Evolutionary conservation across 2,888 invertebrate genomes (phyloP).

Genomic region (Dorcus parallelipipedus): DNA sequence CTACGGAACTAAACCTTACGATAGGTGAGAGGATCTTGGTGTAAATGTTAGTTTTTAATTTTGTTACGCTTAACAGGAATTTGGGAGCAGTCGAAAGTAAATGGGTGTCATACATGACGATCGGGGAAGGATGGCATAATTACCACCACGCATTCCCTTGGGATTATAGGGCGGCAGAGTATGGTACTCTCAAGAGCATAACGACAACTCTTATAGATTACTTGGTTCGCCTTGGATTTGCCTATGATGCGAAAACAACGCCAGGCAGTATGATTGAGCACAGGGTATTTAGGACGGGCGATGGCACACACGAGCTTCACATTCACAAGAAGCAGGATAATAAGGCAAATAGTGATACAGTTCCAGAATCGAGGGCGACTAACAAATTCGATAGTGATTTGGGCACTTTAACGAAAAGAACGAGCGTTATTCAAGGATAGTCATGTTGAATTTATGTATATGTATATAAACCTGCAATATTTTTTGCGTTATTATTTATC

Average conservation of each 20-base stretch:
- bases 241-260: conserved; percentile 60
- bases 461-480: no score
- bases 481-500: no score
- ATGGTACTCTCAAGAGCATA: conserved; percentile 55
- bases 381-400: no score
- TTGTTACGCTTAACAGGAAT: conserved; percentile 46
- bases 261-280: conserved; percentile 51
- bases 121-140: conserved; percentile 73
- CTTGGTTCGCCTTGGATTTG: conserved; percentile 58
- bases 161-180: conserved; percentile 59
- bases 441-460: no score
- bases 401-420: no score
- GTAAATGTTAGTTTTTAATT: not conserved
- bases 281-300: conserved; percentile 61
- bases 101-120: conserved; percentile 59
- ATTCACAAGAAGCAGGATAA: no score
- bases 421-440: no score
- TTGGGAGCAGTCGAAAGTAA: conserved; percentile 63
- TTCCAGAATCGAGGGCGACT: no score
- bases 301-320: conserved; percentile 56
- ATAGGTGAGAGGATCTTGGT: conserved; percentile 53
- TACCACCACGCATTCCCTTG: conserved; percentile 76
- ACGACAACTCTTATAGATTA: conserved; percentile 63
- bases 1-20: conserved; percentile 75
- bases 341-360: no score